Conservation (phyloP, 2,888 invertebrate genomes). For the Ypsolopha sequella region DNA sequence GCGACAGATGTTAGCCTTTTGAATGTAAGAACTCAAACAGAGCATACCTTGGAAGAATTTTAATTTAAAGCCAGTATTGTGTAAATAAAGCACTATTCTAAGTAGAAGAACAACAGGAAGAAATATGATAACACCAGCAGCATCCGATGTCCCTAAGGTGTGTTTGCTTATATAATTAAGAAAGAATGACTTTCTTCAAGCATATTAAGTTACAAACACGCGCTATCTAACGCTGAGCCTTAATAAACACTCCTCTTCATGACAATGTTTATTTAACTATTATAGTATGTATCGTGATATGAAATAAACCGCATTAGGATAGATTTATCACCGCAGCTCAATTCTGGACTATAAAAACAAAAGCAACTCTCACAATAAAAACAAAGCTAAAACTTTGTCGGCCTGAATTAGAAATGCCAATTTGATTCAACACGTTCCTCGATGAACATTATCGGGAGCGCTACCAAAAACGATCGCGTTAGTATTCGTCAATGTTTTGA, state of each 20-base stretch:
- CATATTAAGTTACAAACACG: conserved; percentile 44
- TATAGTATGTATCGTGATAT: conserved; percentile 26
- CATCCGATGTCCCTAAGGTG: conserved; percentile 39
- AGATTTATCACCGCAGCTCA: background rate
- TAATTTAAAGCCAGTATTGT: background rate
- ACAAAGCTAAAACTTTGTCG: too few relatives aligned
- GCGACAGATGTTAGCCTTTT: background rate
- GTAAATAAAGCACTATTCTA: conserved; percentile 13
- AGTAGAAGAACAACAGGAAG: conserved; percentile 12
- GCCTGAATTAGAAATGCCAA: conserved; percentile 17
- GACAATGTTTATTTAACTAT: conserved; percentile 26
- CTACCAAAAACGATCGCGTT: conserved; percentile 39
- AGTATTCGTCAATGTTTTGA: conserved; percentile 43
- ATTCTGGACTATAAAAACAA: too few relatives aligned
- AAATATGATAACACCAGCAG: conserved; percentile 33
- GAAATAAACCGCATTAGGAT: background rate
- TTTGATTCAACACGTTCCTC: conserved; percentile 30
- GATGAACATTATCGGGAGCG: conserved; percentile 32
- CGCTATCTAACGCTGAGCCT: conserved; percentile 22
- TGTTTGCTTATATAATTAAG: conserved; percentile 43
- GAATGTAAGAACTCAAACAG: background rate
- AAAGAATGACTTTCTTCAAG: conserved; percentile 35
- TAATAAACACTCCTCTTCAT: conserved; percentile 18
- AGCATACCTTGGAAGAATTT: background rate
- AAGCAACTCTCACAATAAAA: too few relatives aligned